Percentiles rank a stretch among this genome's conserved stretches.
These are phyloP conservation scores for Lycaena phlaeas DNA, from an alignment of 2,888 invertebrate species.

Conservation along the genomic window DNA sequence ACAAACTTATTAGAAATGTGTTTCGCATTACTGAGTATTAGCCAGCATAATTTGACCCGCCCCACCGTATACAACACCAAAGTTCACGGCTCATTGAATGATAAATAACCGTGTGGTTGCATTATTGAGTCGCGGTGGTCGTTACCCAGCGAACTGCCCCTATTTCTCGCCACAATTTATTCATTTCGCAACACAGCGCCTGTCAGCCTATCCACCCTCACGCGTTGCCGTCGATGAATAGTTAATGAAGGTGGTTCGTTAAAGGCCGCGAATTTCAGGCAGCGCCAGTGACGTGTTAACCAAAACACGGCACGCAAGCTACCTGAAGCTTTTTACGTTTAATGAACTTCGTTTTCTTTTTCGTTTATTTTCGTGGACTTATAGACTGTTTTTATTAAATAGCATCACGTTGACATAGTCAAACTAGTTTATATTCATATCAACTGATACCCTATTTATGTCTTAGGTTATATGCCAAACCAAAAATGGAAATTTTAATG, in stretches of 20 bases:
- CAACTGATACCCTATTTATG: no score
- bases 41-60: constrained; percentile 33
- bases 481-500: no score
- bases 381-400: no score
- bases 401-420: no score
- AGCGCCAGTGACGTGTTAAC: constrained; percentile 46
- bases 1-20: constrained; percentile 47
- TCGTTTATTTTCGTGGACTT: neutral
- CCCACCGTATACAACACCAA: constrained; percentile 9
- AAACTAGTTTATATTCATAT: no score
- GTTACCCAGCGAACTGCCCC: constrained; percentile 64
- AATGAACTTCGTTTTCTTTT: constrained; percentile 11
- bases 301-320: constrained; percentile 53
- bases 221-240: constrained; percentile 60
- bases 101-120: constrained; percentile 32
- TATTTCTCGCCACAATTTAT: constrained; percentile 70
- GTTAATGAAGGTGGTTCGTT: constrained; percentile 55
- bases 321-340: constrained; percentile 16
- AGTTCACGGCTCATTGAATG: constrained; percentile 22
- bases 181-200: constrained; percentile 69
- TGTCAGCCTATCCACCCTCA: constrained; percentile 60
- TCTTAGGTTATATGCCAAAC: no score
- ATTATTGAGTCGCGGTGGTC: constrained; percentile 56
- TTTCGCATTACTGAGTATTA: constrained; percentile 40
- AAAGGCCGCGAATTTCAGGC: constrained; percentile 65